Evolutionary conservation across 92 coral and sea anemone species (phyloP).

Genomic region (Bergia sp.): DNA sequence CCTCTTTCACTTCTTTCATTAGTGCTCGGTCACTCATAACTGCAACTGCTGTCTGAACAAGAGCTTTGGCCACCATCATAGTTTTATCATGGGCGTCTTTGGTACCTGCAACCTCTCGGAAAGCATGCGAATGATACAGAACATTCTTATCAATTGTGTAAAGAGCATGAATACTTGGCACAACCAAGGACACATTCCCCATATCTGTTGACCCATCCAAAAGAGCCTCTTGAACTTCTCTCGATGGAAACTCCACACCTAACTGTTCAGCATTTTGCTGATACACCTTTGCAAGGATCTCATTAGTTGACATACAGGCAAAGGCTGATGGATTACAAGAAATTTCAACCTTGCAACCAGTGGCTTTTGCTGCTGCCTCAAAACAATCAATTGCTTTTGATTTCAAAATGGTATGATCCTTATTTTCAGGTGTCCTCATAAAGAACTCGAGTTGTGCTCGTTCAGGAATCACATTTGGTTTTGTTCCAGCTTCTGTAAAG

Average conservation of each 20-base stretch:
- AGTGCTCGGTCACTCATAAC: slow-evolving; percentile 64
- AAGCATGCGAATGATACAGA: slow-evolving; percentile 79
- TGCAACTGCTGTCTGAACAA: slow-evolving; percentile 81
- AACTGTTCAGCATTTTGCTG: slow-evolving; percentile 75
- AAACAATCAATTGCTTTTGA: slow-evolving; percentile 64
- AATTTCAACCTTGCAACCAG: slow-evolving; percentile 80
- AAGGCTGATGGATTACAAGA: slow-evolving; percentile 65
- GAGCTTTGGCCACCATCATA: slow-evolving; percentile 77
- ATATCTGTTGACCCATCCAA: slow-evolving; percentile 95
- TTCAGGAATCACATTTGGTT: slow-evolving; percentile 80
- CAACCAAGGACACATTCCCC: slow-evolving; percentile 88
- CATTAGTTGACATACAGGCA: slow-evolving; percentile 79
- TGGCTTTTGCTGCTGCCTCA: slow-evolving; percentile 84
- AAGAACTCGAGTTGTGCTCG: slow-evolving; percentile 70
- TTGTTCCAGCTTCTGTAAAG: slow-evolving; percentile 86
- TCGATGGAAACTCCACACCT: slow-evolving; percentile 70
- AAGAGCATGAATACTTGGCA: slow-evolving; percentile 86
- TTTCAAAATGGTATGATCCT: slow-evolving; percentile 62
- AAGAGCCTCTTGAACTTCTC: slow-evolving; percentile 73
- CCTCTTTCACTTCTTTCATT: slow-evolving; percentile 63
- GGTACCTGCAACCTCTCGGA: slow-evolving; percentile 79
- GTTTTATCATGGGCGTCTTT: slow-evolving; percentile 78
- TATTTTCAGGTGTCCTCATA: slow-evolving; percentile 70
- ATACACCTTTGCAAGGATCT: slow-evolving; percentile 71
- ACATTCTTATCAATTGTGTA: slow-evolving; percentile 66